phyloP scores from a whole-genome alignment of 2,797 vertebrate species.

The Bryconaethiops microstoma region DNA sequence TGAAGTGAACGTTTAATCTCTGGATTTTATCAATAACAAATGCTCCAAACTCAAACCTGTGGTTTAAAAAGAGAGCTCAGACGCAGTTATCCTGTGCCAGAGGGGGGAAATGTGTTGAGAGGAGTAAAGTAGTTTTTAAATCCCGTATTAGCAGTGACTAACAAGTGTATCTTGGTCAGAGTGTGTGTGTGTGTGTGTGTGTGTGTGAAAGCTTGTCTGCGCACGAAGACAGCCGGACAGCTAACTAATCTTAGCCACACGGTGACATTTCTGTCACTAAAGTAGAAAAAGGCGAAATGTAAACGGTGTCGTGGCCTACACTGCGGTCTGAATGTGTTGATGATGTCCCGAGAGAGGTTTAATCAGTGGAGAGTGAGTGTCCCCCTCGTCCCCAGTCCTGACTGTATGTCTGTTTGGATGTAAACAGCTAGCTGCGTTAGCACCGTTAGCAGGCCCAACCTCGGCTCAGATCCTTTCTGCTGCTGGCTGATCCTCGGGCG shows the following conservation, averaged over 20 bases:
- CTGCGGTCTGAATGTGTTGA: not conserved
- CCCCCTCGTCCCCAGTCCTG: not conserved
- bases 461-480: not conserved
- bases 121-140: not conserved
- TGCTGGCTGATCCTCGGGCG: not conserved
- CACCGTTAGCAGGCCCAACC: slow-evolving; percentile 2
- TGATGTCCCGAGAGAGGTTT: not conserved
- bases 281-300: not conserved
- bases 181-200: not conserved
- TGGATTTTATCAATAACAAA: not conserved
- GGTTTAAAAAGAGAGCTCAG: not conserved
- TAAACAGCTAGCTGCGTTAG: slow-evolving; percentile 7
- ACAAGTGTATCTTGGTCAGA: not conserved
- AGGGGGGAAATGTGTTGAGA: too few species aligned
- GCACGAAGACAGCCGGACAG: not conserved
- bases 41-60: not conserved
- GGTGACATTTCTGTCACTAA: not conserved
- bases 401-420: not conserved
- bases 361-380: not conserved
- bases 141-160: not conserved
- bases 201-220: too few species aligned
- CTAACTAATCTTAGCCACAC: slow-evolving; percentile 4
- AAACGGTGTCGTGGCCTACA: not conserved
- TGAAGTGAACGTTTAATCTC: not conserved
- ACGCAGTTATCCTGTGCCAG: not conserved